Conservation (phyloP, 2,888 invertebrate genomes). For the Tubulanus polymorphus region DNA sequence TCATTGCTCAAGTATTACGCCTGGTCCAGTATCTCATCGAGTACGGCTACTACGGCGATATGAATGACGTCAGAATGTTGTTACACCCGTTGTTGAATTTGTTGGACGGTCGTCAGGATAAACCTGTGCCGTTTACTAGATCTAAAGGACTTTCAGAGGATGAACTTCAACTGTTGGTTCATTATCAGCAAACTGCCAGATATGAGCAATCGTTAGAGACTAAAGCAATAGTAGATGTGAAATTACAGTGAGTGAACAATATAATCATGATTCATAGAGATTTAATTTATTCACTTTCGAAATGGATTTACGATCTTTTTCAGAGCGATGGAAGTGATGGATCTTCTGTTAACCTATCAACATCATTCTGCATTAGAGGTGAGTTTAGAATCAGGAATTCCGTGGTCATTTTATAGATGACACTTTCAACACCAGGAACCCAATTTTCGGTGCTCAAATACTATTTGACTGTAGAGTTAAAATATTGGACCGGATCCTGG, state of each 20-base stretch:
- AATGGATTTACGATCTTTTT: too few relatives aligned
- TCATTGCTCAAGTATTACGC: conserved; percentile 11
- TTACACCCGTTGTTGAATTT: conserved; percentile 6
- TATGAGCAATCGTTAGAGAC: conserved; percentile 40
- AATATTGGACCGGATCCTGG: too few relatives aligned
- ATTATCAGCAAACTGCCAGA: conserved; percentile 37
- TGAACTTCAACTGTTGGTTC: conserved; percentile 36
- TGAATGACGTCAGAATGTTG: neutral
- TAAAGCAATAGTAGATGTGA: conserved; percentile 48
- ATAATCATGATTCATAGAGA: too few relatives aligned
- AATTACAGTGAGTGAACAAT: conserved; percentile 43
- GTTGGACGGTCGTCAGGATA: conserved; percentile 12
- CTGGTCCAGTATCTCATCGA: conserved; percentile 7
- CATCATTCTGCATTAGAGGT: conserved; percentile 50
- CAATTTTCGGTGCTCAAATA: too few relatives aligned
- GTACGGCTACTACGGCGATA: conserved; percentile 10
- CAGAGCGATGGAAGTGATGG: conserved; percentile 51
- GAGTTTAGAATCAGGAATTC: too few relatives aligned
- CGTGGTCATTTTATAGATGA: too few relatives aligned
- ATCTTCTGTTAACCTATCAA: conserved; percentile 50
- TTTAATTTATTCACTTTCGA: too few relatives aligned
- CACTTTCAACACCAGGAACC: too few relatives aligned
- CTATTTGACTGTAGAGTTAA: too few relatives aligned
- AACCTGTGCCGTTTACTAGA: conserved; percentile 1
- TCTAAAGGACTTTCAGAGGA: conserved; percentile 45